Evolutionary conservation across 35 echinoderm and acorn worm genomes (phyloP).

Genomic region (Acanthaster planci): DNA sequence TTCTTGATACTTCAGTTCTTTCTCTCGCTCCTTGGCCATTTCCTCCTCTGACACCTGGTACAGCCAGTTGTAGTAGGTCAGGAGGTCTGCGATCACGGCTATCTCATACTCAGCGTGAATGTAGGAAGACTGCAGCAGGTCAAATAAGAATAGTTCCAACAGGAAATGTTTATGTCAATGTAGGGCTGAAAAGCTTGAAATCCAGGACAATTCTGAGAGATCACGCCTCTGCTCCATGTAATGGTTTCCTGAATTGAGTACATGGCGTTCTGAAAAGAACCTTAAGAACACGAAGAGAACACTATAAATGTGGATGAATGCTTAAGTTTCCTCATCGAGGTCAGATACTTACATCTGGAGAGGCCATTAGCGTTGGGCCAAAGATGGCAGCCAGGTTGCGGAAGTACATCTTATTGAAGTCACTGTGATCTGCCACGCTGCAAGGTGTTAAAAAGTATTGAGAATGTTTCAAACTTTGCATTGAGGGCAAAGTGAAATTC

Average conservation of each 20-base stretch:
- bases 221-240: no score
- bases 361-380: conserved; percentile 83
- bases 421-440: conserved; percentile 53
- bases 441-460: not conserved
- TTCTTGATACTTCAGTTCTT: conserved; percentile 39
- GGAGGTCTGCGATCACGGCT: conserved; percentile 68
- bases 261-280: no score
- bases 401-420: conserved; percentile 63
- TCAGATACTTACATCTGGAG: conserved; percentile 50
- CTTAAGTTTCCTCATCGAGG: no score
- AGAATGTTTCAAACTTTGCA: not conserved
- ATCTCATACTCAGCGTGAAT: conserved; percentile 79
- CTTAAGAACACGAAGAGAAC: no score
- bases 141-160: not conserved
- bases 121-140: conserved; percentile 43
- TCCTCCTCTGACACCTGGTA: conserved; percentile 64
- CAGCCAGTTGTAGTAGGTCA: conserved; percentile 63
- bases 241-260: no score
- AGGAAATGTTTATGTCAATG: not conserved
- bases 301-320: no score
- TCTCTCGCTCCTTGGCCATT: conserved; percentile 42
- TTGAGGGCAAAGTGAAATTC: not conserved
- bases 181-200: no score
- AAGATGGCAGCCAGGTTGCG: conserved; percentile 75
- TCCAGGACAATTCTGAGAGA: no score